phyloP scores from a whole-genome alignment of 2,888 invertebrate species.

The Leptogaster cylindrica region DNA sequence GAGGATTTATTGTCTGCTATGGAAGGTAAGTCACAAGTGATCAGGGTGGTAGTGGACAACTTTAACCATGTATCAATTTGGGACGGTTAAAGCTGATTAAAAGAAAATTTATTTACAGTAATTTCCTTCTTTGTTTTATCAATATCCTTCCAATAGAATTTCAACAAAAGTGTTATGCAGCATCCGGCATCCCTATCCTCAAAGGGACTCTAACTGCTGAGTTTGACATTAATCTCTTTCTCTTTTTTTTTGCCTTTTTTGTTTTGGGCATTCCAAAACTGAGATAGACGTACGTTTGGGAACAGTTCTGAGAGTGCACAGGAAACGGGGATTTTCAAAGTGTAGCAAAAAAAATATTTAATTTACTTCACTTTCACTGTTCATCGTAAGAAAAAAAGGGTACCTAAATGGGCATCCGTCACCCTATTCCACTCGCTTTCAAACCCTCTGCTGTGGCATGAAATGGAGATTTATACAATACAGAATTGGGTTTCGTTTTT shows the following conservation, averaged over 20 bases:
- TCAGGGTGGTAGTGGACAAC: not conserved
- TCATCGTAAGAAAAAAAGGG: conserved; percentile 36
- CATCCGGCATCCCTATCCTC: conserved; percentile 1
- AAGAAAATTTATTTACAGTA: conserved; percentile 8
- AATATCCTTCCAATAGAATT: conserved; percentile 1
- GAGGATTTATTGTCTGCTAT: not conserved
- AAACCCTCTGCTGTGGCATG: conserved; percentile 38
- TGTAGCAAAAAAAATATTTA: conserved; percentile 45
- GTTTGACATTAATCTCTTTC: conserved; percentile 33
- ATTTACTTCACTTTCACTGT: conserved; percentile 45
- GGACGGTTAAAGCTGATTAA: not conserved
- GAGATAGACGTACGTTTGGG: conserved; percentile 4
- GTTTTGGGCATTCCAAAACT: not conserved
- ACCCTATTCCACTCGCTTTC: conserved; percentile 42
- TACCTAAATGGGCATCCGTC: conserved; percentile 45
- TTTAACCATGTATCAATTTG: too few relatives aligned
- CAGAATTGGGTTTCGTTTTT: conserved; percentile 45
- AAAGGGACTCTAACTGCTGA: not conserved
- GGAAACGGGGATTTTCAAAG: conserved; percentile 26
- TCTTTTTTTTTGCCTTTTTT: too few relatives aligned
- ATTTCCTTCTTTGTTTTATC: conserved; percentile 19
- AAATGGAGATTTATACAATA: conserved; percentile 47
- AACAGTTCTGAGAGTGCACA: not conserved
- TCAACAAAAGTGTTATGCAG: not conserved
- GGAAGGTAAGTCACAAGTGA: not conserved